phyloP scores from a whole-genome alignment of 1,140 invertebrate genomes.

The Macrobrachium rosenbergii region DNA sequence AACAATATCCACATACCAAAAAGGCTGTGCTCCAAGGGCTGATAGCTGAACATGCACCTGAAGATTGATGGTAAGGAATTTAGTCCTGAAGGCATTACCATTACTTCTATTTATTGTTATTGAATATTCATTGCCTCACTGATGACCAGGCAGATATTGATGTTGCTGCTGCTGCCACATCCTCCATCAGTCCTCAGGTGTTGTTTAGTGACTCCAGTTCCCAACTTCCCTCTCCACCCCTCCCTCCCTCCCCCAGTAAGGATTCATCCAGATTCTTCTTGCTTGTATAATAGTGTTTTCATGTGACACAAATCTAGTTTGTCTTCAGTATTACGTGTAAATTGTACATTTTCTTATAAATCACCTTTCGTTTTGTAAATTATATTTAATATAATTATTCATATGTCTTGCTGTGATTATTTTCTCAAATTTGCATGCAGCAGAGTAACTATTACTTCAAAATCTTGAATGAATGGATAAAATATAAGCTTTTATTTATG shows the following conservation, averaged over 20 bases:
- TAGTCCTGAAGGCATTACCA: background rate
- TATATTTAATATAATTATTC: slow-evolving; percentile 7
- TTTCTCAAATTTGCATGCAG: slow-evolving; percentile 9
- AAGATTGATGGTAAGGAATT: background rate
- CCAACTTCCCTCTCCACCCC: slow-evolving; percentile 20
- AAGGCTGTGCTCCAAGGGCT: slow-evolving; percentile 59
- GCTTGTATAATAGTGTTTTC: slow-evolving; percentile 49
- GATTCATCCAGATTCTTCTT: slow-evolving; percentile 43
- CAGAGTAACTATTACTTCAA: slow-evolving; percentile 28
- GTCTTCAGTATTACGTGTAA: slow-evolving; percentile 57
- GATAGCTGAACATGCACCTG: slow-evolving; percentile 6
- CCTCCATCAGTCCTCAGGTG: background rate
- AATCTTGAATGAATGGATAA: slow-evolving; percentile 37
- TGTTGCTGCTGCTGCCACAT: too few species aligned
- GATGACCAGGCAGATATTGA: too few species aligned
- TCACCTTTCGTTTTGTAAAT: background rate
- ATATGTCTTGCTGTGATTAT: slow-evolving; percentile 35
- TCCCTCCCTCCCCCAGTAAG: slow-evolving; percentile 47
- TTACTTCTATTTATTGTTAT: too few species aligned
- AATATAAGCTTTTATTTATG: slow-evolving; percentile 62
- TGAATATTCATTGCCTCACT: too few species aligned
- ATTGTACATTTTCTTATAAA: background rate
- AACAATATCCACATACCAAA: slow-evolving; percentile 55
- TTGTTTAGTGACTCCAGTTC: background rate
- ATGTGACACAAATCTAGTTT: slow-evolving; percentile 62